Base-by-base conservation (phyloP, 2,888 invertebrate genomes). In the Electrophaes corylata region DNA sequence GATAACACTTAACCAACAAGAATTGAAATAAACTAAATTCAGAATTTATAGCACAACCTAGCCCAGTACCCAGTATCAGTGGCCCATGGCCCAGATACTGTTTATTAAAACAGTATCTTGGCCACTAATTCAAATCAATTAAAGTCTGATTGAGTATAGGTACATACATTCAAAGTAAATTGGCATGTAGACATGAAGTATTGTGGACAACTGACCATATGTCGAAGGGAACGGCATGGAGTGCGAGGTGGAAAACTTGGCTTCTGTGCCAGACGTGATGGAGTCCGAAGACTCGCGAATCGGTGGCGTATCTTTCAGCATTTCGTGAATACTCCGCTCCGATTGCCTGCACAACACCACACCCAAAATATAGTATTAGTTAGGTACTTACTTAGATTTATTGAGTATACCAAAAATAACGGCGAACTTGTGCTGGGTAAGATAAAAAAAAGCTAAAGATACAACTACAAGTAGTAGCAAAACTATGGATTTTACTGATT, bases 281-380 rank as follows among this genome's bases (percentile, higher is more conserved):
- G 95, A 95, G 76, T 93, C 95, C 70, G 94, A 95, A 66, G 94
- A 95, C 74, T 95, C 95, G 66, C 96, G 95, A 75, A 96, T 93
- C 33, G 96, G 94, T 46, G 96, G 95, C 41, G 96, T 95, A 75
- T 96, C 96, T 82, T 96, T 96, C 60, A 96, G 84, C 96, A 96
- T 96, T 91, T 96, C 96, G 81, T 96, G 96, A 79, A 96, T 96
- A 81, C 95, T 95, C 68, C 95, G 92, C 79, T 95, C 95, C 23
- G 88, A 92, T 74, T 87, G 91, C 92, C 91, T 92, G 78, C 53
- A 66, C 45, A 65, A 26, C 47, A 33, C 44, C 53, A 55, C 20
- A 45, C 45, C 35, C 26, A 19, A 14, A 63, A n/a, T 26, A 31
- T 14, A 35, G 3, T 16, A 37, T 31, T n/a, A 31, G n/a, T n/a